phyloP scores from a whole-genome alignment of 1,140 invertebrate species.

The Telenomus remus region DNA sequence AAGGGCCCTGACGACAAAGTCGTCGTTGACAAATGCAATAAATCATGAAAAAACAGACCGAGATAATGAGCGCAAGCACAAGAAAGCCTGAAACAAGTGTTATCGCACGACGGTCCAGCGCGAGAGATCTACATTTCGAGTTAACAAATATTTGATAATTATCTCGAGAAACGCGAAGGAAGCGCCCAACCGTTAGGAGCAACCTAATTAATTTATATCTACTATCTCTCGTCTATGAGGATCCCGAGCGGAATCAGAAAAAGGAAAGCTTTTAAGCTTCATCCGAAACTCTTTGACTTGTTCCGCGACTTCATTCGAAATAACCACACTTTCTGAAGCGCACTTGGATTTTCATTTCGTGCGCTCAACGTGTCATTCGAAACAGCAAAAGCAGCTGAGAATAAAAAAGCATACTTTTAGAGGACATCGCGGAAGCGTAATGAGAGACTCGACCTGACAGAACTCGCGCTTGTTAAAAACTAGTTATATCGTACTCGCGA shows the following conservation, averaged over 20 bases:
- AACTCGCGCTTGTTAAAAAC: constrained; percentile 60
- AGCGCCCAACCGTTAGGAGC: neutral
- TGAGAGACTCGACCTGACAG: constrained; percentile 56
- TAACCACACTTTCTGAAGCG: constrained; percentile 41
- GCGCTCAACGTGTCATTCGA: constrained; percentile 45
- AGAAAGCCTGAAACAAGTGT: constrained; percentile 25
- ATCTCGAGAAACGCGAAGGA: neutral
- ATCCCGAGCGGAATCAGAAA: constrained; percentile 1
- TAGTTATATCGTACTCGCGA: constrained; percentile 47
- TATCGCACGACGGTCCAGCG: constrained; percentile 10
- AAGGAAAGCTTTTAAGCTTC: constrained; percentile 37
- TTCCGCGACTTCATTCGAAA: constrained; percentile 37
- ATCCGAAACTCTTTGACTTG: constrained; percentile 28
- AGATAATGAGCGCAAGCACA: constrained; percentile 22
- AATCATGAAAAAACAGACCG: constrained; percentile 20
- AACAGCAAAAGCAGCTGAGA: constrained; percentile 36
- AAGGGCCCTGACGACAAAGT: constrained; percentile 11
- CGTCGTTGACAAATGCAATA: constrained; percentile 24
- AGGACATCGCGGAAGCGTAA: constrained; percentile 54
- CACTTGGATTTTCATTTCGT: constrained; percentile 44
- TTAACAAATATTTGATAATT: constrained; percentile 25
- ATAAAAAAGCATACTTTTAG: constrained; percentile 48
- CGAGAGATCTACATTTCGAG: constrained; percentile 21
- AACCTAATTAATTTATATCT: no score
- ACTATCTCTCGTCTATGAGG: no score